Conservation (phyloP, 2,888 invertebrate species). For the Agrenia bidenticulata region DNA sequence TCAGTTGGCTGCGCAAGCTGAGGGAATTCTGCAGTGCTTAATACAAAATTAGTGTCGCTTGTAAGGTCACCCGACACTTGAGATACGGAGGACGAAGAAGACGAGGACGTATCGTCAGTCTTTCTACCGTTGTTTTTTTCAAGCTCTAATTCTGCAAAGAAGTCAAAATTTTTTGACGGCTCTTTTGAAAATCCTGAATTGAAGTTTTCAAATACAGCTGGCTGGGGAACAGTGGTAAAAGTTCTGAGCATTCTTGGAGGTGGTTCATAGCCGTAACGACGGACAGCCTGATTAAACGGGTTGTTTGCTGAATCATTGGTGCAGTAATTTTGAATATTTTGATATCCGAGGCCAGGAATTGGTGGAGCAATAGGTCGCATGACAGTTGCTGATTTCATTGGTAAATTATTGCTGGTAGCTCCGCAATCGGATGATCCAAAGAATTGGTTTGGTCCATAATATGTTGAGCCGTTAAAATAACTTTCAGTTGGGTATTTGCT, state of each 20-base stretch:
- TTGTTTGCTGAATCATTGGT: too few species aligned
- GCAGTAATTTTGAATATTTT: too few species aligned
- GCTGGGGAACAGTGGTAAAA: not conserved
- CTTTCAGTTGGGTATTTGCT: too few species aligned
- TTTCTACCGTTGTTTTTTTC: not conserved
- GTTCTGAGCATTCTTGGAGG: constrained; percentile 16
- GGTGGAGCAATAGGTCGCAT: too few species aligned
- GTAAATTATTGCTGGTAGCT: too few species aligned
- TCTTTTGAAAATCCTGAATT: not conserved
- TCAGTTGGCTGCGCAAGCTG: constrained; percentile 13
- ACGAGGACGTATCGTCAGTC: not conserved
- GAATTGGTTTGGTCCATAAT: too few species aligned
- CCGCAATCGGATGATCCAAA: too few species aligned
- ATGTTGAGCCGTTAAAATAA: too few species aligned
- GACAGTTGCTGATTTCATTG: too few species aligned
- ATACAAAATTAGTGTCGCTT: not conserved
- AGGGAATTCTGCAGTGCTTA: not conserved
- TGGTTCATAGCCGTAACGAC: not conserved
- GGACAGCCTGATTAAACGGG: not conserved
- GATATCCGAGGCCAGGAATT: too few species aligned
- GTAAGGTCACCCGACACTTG: not conserved
- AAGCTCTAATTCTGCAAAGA: constrained; percentile 13
- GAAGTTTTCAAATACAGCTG: constrained; percentile 1
- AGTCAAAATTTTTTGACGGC: constrained; percentile 16
- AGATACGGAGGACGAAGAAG: constrained; percentile 1